Evolutionary conservation across 2,113 vertebrate species (phyloP), one percentile per base, ranked within the genome.

Genomic region (Odobenus rosmarus): DNA sequence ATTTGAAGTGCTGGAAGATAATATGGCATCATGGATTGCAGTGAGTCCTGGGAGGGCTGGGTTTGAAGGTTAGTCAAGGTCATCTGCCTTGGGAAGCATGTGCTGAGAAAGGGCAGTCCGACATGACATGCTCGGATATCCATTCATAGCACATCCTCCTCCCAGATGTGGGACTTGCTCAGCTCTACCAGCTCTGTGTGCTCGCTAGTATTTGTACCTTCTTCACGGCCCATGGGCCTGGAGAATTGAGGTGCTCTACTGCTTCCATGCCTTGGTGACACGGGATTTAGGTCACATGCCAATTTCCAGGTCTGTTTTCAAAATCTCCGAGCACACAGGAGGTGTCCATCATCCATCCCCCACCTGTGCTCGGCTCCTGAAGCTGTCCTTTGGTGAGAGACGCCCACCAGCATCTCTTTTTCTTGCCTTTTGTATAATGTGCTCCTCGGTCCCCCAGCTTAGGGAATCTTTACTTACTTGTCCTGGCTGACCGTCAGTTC

Each of bases 391-490:
- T 82, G 16, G 14, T 36, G 36, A 86, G 24, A 84, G 55, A 74
- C 0, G 1, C 4, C 90, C 14, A 23, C 19, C 26, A 92, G 15
- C 46, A 10, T 81, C 21, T 57, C 62, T 36, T 55, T 59, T 15
- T 89, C 49, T 79, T 80, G 12, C 87, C 61, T 90, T 79, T 24
- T 64, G 26, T 93, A 24, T 85, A 61, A 64, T 81, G 61, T 59
- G 33, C 55, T 90, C 21, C 36, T 93, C 62, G 13, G 9, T 90
- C 7, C 36, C 24, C 9, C 24, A 42, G 5, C 9, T 19, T 76
- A 1, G 24, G 64, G 23, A 88, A 51, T 62, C 24, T 82, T 80
- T 53, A 42, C 69, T 59, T 92, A 18, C 31, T 87, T 16, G n/a
- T n/a, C 62, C 31, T 53, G 13, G 69, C 11, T 67, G 19, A 39